Conservation (phyloP, 2,113 vertebrate species). For the Dicerorhinus sumatrensis region DNA sequence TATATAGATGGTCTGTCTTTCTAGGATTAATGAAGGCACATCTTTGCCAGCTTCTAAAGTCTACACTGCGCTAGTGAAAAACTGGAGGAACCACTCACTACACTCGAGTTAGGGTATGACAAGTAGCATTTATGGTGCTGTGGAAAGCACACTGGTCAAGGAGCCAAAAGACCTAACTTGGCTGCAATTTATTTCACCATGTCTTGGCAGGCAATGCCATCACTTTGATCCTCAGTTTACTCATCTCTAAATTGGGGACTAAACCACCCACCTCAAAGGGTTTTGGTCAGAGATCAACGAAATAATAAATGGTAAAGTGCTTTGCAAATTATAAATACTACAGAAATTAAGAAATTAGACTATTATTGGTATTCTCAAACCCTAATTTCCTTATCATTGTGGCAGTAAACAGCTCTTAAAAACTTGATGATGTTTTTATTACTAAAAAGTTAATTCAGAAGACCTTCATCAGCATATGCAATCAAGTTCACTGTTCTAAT, state of each 20-base stretch:
- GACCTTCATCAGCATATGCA: background rate
- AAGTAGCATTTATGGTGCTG: background rate
- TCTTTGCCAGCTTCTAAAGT: background rate
- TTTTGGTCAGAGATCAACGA: background rate
- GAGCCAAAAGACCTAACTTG: background rate
- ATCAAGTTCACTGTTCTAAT: constrained; percentile 45
- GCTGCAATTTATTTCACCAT: background rate
- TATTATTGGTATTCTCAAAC: background rate
- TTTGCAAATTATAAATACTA: background rate
- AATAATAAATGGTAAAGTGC: background rate
- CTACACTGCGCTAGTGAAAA: background rate
- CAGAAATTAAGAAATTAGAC: background rate
- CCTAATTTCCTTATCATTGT: constrained; percentile 15
- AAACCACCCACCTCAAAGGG: background rate
- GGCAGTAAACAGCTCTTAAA: constrained; percentile 20
- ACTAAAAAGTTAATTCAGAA: constrained; percentile 63
- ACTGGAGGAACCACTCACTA: background rate
- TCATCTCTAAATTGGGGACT: background rate
- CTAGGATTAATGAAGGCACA: background rate
- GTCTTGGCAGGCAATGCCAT: background rate
- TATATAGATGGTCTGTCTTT: background rate
- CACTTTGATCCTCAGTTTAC: background rate
- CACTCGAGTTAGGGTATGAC: background rate
- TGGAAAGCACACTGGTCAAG: background rate
- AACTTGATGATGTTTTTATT: background rate